Conservation (phyloP, 2,888 invertebrate genomes). For the Caenorhabditis macrosperma region DNA sequence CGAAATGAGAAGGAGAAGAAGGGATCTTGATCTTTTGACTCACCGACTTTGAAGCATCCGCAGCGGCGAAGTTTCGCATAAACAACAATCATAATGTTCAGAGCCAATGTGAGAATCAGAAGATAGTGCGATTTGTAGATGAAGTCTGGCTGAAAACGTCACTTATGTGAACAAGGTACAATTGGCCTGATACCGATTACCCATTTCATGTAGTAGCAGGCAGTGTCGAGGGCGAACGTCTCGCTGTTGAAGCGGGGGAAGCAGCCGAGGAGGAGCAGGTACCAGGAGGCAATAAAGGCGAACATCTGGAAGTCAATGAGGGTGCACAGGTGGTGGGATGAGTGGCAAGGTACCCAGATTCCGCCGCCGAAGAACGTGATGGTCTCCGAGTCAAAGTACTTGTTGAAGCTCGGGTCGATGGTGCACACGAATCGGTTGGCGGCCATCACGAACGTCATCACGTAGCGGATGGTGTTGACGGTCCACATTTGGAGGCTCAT, state of each 20-base stretch:
- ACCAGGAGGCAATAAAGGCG: conserved; percentile 44
- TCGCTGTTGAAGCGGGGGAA: conserved; percentile 31
- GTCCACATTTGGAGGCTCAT: conserved; percentile 53
- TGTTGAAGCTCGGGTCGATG: conserved; percentile 32
- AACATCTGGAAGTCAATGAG: conserved; percentile 9
- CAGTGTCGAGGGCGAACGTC: conserved; percentile 33
- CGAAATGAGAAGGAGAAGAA: background rate
- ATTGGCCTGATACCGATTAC: too few species aligned
- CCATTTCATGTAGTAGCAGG: conserved; percentile 34
- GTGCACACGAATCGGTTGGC: conserved; percentile 26
- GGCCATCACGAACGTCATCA: conserved; percentile 47
- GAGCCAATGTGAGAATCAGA: conserved; percentile 28
- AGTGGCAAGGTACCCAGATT: conserved; percentile 8
- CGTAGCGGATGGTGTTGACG: conserved; percentile 40
- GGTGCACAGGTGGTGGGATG: background rate
- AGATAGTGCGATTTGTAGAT: conserved; percentile 49
- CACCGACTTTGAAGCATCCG: conserved; percentile 35
- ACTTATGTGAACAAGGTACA: too few species aligned
- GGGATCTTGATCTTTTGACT: background rate
- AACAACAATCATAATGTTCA: conserved; percentile 37
- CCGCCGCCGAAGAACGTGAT: conserved; percentile 18
- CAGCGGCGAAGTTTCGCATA: conserved; percentile 37
- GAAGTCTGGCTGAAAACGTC: conserved; percentile 40
- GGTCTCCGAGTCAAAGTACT: conserved; percentile 34
- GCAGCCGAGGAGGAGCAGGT: conserved; percentile 44